phyloP scores from a whole-genome alignment of 1,140 invertebrate species.

The Drosophila erecta region DNA sequence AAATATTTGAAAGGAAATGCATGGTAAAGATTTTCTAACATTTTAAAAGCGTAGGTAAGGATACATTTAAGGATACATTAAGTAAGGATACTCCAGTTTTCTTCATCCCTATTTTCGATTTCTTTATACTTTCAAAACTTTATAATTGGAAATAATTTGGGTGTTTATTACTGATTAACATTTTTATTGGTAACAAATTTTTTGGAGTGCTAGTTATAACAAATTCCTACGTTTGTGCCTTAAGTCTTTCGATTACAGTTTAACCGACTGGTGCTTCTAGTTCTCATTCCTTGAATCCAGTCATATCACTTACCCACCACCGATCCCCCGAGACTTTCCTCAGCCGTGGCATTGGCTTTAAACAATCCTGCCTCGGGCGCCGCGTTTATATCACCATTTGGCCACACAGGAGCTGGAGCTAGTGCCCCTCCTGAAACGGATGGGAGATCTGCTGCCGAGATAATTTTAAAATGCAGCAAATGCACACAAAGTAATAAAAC shows the following conservation, averaged over 20 bases:
- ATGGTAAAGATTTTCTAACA: no score
- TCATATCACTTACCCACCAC: conserved; percentile 21
- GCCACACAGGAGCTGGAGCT: conserved; percentile 19
- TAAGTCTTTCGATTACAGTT: conserved; percentile 41
- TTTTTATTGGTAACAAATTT: background rate
- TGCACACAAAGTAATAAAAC: conserved; percentile 81
- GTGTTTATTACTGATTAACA: no score
- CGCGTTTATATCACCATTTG: conserved; percentile 20
- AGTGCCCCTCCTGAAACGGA: conserved; percentile 11
- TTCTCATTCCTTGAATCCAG: no score
- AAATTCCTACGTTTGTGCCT: conserved; percentile 22
- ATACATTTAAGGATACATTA: no score
- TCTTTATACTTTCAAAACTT: no score
- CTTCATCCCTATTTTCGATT: no score
- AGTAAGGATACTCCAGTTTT: no score
- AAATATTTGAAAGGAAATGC: no score
- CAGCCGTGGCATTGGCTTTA: conserved; percentile 43
- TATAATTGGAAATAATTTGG: no score
- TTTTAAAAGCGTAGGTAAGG: no score
- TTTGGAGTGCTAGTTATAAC: no score
- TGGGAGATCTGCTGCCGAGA: conserved; percentile 56
- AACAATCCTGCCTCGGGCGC: conserved; percentile 26
- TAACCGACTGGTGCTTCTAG: background rate
- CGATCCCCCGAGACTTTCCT: background rate
- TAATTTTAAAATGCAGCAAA: conserved; percentile 79